Evolutionary conservation across 2,113 vertebrate genomes (phyloP), one percentile per base, ranked within the genome.

Genomic region (Cavia porcellus): DNA sequence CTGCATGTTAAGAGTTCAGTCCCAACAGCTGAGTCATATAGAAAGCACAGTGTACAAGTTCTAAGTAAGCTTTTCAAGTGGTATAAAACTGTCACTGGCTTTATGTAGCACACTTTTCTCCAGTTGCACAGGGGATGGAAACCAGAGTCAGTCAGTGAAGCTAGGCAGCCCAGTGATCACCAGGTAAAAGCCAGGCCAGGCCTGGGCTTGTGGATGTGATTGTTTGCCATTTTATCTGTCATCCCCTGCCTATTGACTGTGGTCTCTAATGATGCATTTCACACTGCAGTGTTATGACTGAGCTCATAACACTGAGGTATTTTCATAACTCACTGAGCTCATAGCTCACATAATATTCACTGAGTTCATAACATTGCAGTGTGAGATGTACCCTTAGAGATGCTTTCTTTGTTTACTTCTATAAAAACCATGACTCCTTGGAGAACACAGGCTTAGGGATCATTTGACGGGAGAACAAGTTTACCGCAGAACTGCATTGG

Each of bases 351-450:
- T 52, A 52, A 52, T 52, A 52, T 11, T 52, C 10, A 38, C 38
- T 10, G 50, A 52, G 50, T 52, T 52, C 50, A 52, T 52, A 52
- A 52, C 50, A 52, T 11, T 52, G 10, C 50, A 52, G 50, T 52
- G 50, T 52, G 50, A 52, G 50, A 52, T 52, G 47, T 11, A 52
- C 50, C 50, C 2, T 52, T 52, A 52, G 10, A 52, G 50, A 52
- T 30, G 68, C 77, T 79, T 92, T 86, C 47, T 95, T 85, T 94
- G 70, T 93, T 94, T 84, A 81, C 77, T 86, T 80, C 64, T 64
- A 82, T 94, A 42, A 72, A 94, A 93, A 88, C 30, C 17, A 74
- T 38, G 45, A 62, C 86, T 93, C 89, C 57, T 66, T 74, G 30
- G 81, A 75, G 85, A 92, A 55, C 6, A 89, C n/a, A 74, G 74